A percentile compares a stretch with the other conserved stretches of the same genome.
Conservation (phyloP, 2,888 invertebrate species). For the Pammene aurita region DNA sequence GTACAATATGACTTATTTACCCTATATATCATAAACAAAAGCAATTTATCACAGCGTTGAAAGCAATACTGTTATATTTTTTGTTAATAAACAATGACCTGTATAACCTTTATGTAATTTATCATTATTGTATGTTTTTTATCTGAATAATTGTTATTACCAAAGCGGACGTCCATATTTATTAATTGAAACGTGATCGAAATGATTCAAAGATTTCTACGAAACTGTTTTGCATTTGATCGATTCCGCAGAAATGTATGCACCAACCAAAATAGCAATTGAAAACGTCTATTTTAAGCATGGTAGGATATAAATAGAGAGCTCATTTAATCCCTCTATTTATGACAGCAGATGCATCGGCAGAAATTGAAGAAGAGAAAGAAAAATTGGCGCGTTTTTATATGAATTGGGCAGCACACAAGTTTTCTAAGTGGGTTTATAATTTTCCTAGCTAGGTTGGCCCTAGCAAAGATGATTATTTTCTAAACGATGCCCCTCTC, state of each 20-base stretch:
- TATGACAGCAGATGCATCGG: constrained; percentile 7
- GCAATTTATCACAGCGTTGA: background rate
- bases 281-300: constrained; percentile 17
- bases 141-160: background rate
- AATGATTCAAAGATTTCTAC: constrained; percentile 2
- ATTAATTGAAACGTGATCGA: background rate
- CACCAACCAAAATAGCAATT: constrained; percentile 25
- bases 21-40: constrained; percentile 4
- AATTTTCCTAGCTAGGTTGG: background rate
- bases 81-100: constrained; percentile 8
- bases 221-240: constrained; percentile 5
- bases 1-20: background rate
- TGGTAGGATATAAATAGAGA: constrained; percentile 14
- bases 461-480: too few relatives aligned
- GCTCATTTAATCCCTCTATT: constrained; percentile 28
- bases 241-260: constrained; percentile 18
- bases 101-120: background rate
- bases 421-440: constrained; percentile 3
- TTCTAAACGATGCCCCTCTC: too few relatives aligned
- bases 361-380: constrained; percentile 15
- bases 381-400: too few relatives aligned
- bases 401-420: constrained; percentile 2
- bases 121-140: background rate
- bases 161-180: background rate
- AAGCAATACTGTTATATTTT: background rate